Base-by-base conservation (phyloP, 2,113 vertebrate species). In the Notiomystis cincta region DNA sequence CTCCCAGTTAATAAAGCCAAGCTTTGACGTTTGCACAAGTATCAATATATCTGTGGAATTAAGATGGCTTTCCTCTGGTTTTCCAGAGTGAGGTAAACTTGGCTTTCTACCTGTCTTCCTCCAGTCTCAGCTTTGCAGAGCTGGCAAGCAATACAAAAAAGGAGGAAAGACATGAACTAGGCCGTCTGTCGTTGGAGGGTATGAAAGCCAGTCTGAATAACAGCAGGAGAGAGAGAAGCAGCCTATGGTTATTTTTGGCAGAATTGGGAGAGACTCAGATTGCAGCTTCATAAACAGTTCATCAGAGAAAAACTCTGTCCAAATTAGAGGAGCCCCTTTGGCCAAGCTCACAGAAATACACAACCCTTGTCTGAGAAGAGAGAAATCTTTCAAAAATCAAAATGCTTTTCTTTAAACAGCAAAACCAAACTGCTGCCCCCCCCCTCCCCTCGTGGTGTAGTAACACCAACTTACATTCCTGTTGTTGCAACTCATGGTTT, bases 171-270 rank as follows among this genome's bases (percentile, higher is more conserved):
- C 57, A 84, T 72, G 86, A 97, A 95, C 69, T 95, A 95, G 95
- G 96, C 94, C 81, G 89, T 90, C 91, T 89, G 90, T 97, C 70
- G 83, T 97, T 97, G 80, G 67, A 96, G 96, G 95, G 95, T 89
- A 96, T 66, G 89, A 92, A 90, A 96, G 91, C 78, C 94, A 88
- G 70, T 85, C 90, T 91, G 89, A 94, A 89, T 93, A 94, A 95
- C 87, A 96, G 87, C 84, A 80, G 91, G 93, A 94, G 89, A 97
- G 89, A 89, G 93, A 65, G 69, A 88, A 87, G 77, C 56, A 95
- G 95, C 95, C 81, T 23, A 90, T 89, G 58, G 95, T 92, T 94
- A 92, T 95, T 97, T 96, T 53, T 95, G 97, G 96, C 93, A 96
- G 91, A 87, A 93, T 17, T 13, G 8, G 85, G 90, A 94, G 88